These are phyloP conservation scores for Sitophilus oryzae DNA, from an alignment of 1,140 invertebrate species.

Conservation along the genomic window DNA sequence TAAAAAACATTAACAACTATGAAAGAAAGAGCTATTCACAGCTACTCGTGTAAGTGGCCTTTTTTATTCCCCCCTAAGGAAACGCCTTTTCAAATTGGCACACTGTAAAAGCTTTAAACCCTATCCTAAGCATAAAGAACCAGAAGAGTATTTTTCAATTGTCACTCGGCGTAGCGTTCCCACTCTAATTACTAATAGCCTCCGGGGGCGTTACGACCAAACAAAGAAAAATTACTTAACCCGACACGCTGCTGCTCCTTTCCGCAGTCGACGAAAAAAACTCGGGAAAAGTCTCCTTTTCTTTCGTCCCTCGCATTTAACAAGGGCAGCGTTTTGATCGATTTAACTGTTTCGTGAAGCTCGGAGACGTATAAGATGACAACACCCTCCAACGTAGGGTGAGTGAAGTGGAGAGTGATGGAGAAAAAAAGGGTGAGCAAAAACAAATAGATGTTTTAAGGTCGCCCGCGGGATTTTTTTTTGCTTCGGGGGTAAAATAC, in stretches of 20 bases:
- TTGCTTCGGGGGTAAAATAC: slow-evolving; percentile 4
- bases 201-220: not conserved
- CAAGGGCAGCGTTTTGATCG: slow-evolving; percentile 21
- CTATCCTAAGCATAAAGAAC: too few relatives aligned
- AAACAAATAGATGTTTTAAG: slow-evolving; percentile 23
- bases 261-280: not conserved
- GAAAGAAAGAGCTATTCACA: too few relatives aligned
- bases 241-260: not conserved
- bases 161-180: not conserved
- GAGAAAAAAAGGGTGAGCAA: slow-evolving; percentile 9
- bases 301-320: slow-evolving; percentile 18
- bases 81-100: too few relatives aligned
- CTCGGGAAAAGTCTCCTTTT: not conserved
- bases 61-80: too few relatives aligned
- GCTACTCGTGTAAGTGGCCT: too few relatives aligned
- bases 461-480: slow-evolving; percentile 11
- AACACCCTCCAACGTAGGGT: slow-evolving; percentile 16
- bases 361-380: slow-evolving; percentile 17
- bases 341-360: slow-evolving; percentile 4
- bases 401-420: not conserved
- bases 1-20: too few relatives aligned
- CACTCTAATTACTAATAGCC: not conserved
- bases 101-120: too few relatives aligned
- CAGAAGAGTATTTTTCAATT: too few relatives aligned
- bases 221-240: not conserved